These are phyloP conservation scores for Rotaria macrura DNA, from an alignment of 2,888 invertebrate species.

Conservation along the genomic window DNA sequence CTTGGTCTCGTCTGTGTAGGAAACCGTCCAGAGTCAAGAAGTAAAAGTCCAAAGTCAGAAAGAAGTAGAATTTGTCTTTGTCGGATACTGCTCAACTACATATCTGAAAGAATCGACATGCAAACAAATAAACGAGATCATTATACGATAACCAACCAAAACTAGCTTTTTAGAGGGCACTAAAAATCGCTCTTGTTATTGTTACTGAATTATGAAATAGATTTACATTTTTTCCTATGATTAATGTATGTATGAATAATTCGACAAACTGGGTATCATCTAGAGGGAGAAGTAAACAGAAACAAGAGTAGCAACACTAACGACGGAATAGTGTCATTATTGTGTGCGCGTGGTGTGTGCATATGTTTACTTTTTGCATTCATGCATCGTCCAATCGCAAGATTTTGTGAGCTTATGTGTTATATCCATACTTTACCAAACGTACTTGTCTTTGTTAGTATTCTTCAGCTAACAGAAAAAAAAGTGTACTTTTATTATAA, in stretches of 20 bases:
- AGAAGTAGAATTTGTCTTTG: background rate
- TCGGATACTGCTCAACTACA: background rate
- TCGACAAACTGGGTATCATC: no score
- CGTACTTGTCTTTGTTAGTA: background rate
- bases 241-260: background rate
- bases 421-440: background rate
- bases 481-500: no score
- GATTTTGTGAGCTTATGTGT: background rate
- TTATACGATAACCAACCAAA: no score
- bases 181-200: no score
- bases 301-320: background rate
- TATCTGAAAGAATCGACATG: background rate
- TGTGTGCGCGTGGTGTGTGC: background rate
- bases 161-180: no score
- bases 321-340: background rate
- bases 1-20: background rate
- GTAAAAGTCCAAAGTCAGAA: background rate
- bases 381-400: background rate
- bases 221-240: background rate
- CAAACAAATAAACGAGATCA: no score
- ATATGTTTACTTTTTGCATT: background rate
- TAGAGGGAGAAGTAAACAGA: no score
- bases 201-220: background rate
- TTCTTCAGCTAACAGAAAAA: no score
- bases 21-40: slow-evolving; percentile 10